Percentiles rank a stretch among this genome's conserved stretches.
Evolutionary conservation across 2,797 vertebrate genomes (phyloP).

Genomic region (Poeciliopsis paucimaculata): DNA sequence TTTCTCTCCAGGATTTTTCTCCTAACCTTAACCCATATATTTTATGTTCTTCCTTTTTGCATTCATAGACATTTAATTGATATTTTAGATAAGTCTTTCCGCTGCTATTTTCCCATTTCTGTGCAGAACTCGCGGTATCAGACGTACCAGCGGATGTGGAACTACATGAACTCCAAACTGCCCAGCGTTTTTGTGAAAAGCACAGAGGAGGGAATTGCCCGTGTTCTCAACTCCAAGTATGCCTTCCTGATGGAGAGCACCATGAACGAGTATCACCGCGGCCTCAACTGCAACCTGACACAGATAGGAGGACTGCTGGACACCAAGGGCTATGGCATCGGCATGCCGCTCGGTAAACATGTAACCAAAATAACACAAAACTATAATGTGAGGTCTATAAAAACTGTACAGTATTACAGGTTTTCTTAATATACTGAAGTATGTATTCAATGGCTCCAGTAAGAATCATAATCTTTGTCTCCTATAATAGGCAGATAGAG

Average conservation of each 20-base stretch:
- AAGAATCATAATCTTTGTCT: background rate
- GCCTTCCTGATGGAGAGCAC: conserved; percentile 92
- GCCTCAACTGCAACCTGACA: conserved; percentile 92
- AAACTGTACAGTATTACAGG: background rate
- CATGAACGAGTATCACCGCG: conserved; percentile 93
- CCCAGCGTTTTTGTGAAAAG: conserved; percentile 93
- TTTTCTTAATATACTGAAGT: background rate
- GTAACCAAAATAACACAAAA: conserved; percentile 79
- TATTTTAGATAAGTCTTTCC: background rate
- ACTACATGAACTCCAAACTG: conserved; percentile 94
- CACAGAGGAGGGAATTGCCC: conserved; percentile 92
- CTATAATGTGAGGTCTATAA: background rate
- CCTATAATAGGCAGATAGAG: background rate
- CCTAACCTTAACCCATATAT: background rate
- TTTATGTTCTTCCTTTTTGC: conserved; percentile 23
- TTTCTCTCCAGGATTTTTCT: conserved; percentile 24
- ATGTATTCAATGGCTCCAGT: background rate
- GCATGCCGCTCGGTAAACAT: conserved; percentile 87
- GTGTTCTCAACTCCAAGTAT: conserved; percentile 90
- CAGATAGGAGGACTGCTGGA: conserved; percentile 91
- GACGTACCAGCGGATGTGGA: conserved; percentile 95
- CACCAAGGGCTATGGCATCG: conserved; percentile 93
- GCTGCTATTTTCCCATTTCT: conserved; percentile 5
- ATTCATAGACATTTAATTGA: conserved; percentile 17
- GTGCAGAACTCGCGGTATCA: conserved; percentile 90